Base-by-base conservation (phyloP, 2,888 invertebrate genomes). In the Phyto melanocephala region DNA sequence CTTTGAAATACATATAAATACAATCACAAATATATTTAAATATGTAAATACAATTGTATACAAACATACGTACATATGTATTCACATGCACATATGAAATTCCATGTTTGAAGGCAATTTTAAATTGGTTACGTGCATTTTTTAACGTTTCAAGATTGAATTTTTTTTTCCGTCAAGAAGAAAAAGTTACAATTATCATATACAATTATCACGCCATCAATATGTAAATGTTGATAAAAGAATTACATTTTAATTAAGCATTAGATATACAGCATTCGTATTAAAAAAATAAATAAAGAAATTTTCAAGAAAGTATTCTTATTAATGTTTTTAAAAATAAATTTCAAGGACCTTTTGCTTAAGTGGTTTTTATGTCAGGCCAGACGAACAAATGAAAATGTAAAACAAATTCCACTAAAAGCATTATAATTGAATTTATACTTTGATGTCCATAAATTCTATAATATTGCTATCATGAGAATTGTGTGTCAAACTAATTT, bases 81-180 rank as follows among this genome's bases (percentile, higher is more conserved):
- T n/a, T n/a, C 33, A 54, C 62, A 63, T 54, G 24, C 37, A 52
- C 17, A n/a, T 54, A 74, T 10, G 20, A 52, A 40, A 72, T 15
- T 62, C 37, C 52, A 52, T 71, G 54, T 79, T 65, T 71, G 79
- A 82, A 79, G 78, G 82, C 79, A 79, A 75, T 45, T 56, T 70
- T 52, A 50, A 8, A 58, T 52, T 17, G 75, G 52, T 45, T 82
- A 82, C 81, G 81, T 82, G 81, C 81, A 75, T 58, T 78, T 60
- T 35, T 20, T 37, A 82, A 75, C 82, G 82, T 82, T 65, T 75
- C 45, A 56, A 50, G 65, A 70, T 71, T 40, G 22, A 15, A 52
- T 56, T 63, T 76, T 15, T 13, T 22, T 2, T n/a, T 20, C 5
- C 20, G 1, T 40, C 50, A 13, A 7, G 33, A 20, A 28, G 3